Conservation (phyloP, 2,888 invertebrate species). For the Ypsolopha scabrella region DNA sequence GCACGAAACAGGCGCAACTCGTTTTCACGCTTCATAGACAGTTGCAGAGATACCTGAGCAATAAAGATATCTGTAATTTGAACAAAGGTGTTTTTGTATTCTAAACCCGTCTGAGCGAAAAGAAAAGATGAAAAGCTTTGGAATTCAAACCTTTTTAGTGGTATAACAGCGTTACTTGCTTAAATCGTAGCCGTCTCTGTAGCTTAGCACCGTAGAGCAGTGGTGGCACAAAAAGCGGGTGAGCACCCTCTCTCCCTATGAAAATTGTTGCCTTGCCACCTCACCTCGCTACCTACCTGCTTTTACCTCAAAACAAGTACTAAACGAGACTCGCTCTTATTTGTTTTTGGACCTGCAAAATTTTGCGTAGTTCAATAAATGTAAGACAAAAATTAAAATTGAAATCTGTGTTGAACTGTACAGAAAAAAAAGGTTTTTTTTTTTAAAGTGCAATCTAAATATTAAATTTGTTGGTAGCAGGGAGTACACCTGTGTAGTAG, state of each 20-base stretch:
- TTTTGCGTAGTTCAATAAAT: no score
- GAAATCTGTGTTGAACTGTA: no score
- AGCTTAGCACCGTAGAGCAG: neutral
- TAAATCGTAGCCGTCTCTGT: neutral
- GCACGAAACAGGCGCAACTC: neutral
- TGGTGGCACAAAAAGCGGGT: neutral
- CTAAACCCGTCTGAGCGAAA: neutral
- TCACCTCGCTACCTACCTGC: neutral
- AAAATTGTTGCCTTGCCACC: slow-evolving; percentile 35
- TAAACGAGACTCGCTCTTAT: no score
- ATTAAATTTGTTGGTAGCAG: no score
- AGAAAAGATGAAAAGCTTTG: neutral
- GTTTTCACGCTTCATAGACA: neutral
- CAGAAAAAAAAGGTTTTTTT: no score
- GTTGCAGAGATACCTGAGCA: no score
- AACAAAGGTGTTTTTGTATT: neutral
- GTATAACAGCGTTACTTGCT: neutral
- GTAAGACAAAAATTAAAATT: no score
- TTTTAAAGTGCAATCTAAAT: no score
- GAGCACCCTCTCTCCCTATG: slow-evolving; percentile 29
- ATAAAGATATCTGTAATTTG: neutral
- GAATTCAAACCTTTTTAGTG: neutral
- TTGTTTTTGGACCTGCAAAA: no score
- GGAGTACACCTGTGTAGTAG: no score
- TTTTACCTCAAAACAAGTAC: no score